Evolutionary conservation across 2,797 vertebrate genomes (phyloP).

Genomic region (Galaxias olidus): DNA sequence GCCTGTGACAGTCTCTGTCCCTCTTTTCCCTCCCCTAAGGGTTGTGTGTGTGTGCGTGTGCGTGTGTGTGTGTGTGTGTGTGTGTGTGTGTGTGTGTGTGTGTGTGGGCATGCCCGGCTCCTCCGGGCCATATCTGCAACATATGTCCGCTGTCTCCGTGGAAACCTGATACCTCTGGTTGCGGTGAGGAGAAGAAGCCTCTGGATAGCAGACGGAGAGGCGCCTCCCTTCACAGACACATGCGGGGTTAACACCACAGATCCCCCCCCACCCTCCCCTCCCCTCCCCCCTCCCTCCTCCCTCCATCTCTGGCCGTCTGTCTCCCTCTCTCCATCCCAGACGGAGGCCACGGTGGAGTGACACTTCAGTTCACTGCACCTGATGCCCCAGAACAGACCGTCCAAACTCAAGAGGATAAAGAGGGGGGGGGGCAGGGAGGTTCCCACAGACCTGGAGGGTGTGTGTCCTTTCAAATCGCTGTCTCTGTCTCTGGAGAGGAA

Average conservation of each 20-base stretch:
- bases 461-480: too few species aligned
- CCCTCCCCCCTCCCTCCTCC: not conserved
- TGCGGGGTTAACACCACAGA: not conserved
- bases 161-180: slow-evolving; percentile 56
- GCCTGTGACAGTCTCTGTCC: slow-evolving; percentile 58
- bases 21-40: too few species aligned
- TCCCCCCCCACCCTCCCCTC: not conserved
- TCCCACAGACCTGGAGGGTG: too few species aligned
- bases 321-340: not conserved
- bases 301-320: not conserved
- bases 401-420: too few species aligned
- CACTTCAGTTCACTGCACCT: too few species aligned
- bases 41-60: slow-evolving; percentile 4
- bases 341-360: too few species aligned
- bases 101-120: slow-evolving; percentile 34
- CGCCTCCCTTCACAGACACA: slow-evolving; percentile 1
- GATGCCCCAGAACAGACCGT: too few species aligned
- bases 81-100: not conserved
- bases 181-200: slow-evolving; percentile 3
- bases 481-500: too few species aligned
- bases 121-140: slow-evolving; percentile 46
- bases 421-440: too few species aligned
- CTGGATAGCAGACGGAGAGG: not conserved
- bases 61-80: slow-evolving; percentile 4
- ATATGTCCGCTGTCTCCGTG: slow-evolving; percentile 67